Percentiles rank a stretch among this genome's conserved stretches.
Conservation (phyloP, 2,888 invertebrate genomes). For the Glyphotaelius pellucidus region DNA sequence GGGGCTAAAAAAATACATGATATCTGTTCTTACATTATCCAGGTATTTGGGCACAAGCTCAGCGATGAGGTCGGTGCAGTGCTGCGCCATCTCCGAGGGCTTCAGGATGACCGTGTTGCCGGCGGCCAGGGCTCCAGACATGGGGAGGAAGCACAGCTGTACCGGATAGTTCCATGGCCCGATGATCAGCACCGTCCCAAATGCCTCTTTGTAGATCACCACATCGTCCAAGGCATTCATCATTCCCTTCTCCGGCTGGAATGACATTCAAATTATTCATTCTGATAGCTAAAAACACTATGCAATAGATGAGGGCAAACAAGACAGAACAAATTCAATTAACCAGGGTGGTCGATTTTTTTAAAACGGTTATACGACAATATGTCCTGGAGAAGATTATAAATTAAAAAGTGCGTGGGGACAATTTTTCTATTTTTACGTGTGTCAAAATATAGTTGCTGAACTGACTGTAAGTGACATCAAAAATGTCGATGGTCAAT, state of each 20-base stretch:
- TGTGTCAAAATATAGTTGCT: no score
- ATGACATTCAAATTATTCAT: slow-evolving; percentile 12
- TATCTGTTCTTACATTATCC: slow-evolving; percentile 81
- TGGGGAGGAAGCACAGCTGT: slow-evolving; percentile 87
- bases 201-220: slow-evolving; percentile 90
- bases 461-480: no score
- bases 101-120: slow-evolving; percentile 97
- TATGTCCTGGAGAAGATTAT: no score
- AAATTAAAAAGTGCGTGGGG: no score
- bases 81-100: slow-evolving; percentile 92
- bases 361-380: no score
- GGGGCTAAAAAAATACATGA: no score
- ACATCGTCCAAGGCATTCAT: slow-evolving; percentile 86
- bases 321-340: background rate
- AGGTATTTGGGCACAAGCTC: slow-evolving; percentile 91
- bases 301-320: background rate
- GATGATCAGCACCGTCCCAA: slow-evolving; percentile 91
- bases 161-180: slow-evolving; percentile 99
- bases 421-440: no score
- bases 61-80: slow-evolving; percentile 84
- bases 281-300: background rate
- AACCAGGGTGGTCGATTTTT: no score
- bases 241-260: slow-evolving; percentile 82
- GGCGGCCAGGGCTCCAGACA: slow-evolving; percentile 92
- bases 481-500: no score